Base-by-base conservation (phyloP, 2,888 invertebrate genomes). In the Brachylomia viminalis region DNA sequence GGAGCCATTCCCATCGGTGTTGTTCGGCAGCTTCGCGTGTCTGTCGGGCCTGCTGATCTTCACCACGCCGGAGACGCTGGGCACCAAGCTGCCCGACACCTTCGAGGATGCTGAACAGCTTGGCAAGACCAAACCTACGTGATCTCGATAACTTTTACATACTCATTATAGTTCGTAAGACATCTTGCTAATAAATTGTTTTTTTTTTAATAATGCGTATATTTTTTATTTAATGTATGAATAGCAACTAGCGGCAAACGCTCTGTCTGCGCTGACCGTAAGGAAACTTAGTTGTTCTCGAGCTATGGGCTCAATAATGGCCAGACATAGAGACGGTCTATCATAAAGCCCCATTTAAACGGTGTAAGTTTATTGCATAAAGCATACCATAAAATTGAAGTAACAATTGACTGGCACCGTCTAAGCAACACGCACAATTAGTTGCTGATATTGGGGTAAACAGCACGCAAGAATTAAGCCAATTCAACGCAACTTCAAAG, bases 81-180 rank as follows among this genome's bases (percentile, higher is more conserved):
- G 97, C 82, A 91, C 95, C 58, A 95, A 94, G 77, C 90, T 97
- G 75, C 97, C 97, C 2, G 97, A 97, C 83, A 97, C 97, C 64
- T 94, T 97, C 83, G 95, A 97, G 81, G 97, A 97, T 58, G 97
- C 97, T 0, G 95, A 97, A 61, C 85, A 90, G 54, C 87, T 95
- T 65, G 92, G 93, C 75, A 90, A 88, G 65, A 83, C 83, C n/a
- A 87, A 88, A 72, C 2, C 58, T 67, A 80, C 72, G 38, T 89
- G 88, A 91, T 90, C 88, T 89, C 85, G 38, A 84, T 81, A 47
- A 42, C 56, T 54, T 64, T 58, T 58, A 33, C n/a, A 13, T 38
- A 64, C 49, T 52, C 45, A 66, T 15, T 66, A 33, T 62, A 76
- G 27, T 45, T 56, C 15, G 3, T 69, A 72, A 74, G 72, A 49